phyloP scores from a whole-genome alignment of 1,140 invertebrate species.

The Drosophila lowei region DNA sequence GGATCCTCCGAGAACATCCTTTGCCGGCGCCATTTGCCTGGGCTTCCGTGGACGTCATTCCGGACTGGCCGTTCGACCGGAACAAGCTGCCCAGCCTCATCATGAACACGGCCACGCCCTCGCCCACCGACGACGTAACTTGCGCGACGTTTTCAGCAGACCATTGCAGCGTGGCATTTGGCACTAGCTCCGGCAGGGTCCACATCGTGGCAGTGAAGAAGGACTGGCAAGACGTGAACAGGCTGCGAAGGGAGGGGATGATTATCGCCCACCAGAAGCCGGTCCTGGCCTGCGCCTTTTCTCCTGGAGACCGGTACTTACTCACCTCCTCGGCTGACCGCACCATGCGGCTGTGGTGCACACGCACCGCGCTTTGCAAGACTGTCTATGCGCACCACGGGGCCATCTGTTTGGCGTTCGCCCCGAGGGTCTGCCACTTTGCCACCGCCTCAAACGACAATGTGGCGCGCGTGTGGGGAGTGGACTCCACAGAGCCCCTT shows the following conservation, averaged over 20 bases:
- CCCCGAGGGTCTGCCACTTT: slow-evolving; percentile 51
- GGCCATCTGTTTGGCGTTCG: slow-evolving; percentile 36
- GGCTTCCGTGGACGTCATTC: too few relatives aligned
- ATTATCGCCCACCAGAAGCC: slow-evolving; percentile 43
- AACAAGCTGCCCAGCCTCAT: too few relatives aligned
- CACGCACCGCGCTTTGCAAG: slow-evolving; percentile 51
- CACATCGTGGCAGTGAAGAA: neutral
- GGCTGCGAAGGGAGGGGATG: too few relatives aligned
- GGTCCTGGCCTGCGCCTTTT: slow-evolving; percentile 43
- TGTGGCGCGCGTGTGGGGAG: slow-evolving; percentile 55
- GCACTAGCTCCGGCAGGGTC: neutral
- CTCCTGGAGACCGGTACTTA: slow-evolving; percentile 44
- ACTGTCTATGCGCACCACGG: slow-evolving; percentile 53
- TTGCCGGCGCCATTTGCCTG: too few relatives aligned
- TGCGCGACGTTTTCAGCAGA: too few relatives aligned
- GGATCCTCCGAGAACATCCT: too few relatives aligned
- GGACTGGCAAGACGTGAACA: slow-evolving; percentile 12
- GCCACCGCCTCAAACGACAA: slow-evolving; percentile 51
- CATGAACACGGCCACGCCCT: too few relatives aligned
- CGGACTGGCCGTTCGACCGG: too few relatives aligned
- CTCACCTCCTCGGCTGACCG: slow-evolving; percentile 50
- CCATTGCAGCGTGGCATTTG: too few relatives aligned
- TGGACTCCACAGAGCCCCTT: slow-evolving; percentile 32
- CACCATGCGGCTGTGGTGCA: slow-evolving; percentile 55
- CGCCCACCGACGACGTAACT: too few relatives aligned